Conservation (phyloP, 2,113 vertebrate species). For the Willisornis vidua region DNA sequence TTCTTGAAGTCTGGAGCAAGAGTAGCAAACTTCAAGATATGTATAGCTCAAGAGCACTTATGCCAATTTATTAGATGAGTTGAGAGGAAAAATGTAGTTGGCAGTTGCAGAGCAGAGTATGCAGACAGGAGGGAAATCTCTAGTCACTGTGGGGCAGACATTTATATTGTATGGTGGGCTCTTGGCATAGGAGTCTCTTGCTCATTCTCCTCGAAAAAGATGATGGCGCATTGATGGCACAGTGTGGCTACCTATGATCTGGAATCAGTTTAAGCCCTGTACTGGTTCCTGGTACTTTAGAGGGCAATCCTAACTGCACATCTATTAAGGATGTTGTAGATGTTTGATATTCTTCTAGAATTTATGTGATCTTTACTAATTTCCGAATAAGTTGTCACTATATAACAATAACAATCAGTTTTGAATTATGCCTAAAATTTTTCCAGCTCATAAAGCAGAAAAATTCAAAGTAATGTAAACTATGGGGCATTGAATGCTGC, state of each 20-base stretch:
- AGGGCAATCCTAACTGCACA: background rate
- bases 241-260: background rate
- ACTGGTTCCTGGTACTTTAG: background rate
- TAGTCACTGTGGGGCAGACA: background rate
- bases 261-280: fast-evolving
- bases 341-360: background rate
- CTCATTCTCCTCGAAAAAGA: background rate
- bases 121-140: background rate
- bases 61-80: background rate
- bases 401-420: background rate
- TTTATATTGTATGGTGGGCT: background rate
- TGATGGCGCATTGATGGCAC: background rate
- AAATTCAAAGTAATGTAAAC: background rate
- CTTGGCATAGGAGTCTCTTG: background rate
- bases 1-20: background rate
- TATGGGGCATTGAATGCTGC: background rate
- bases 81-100: background rate
- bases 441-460: background rate
- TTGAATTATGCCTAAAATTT: background rate
- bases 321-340: background rate
- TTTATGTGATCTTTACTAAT: background rate
- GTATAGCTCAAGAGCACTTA: background rate
- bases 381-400: background rate
- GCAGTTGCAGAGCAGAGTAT: background rate
- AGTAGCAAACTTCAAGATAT: background rate